phyloP scores from a whole-genome alignment of 2,888 invertebrate genomes.

The Tiphia femorata region DNA sequence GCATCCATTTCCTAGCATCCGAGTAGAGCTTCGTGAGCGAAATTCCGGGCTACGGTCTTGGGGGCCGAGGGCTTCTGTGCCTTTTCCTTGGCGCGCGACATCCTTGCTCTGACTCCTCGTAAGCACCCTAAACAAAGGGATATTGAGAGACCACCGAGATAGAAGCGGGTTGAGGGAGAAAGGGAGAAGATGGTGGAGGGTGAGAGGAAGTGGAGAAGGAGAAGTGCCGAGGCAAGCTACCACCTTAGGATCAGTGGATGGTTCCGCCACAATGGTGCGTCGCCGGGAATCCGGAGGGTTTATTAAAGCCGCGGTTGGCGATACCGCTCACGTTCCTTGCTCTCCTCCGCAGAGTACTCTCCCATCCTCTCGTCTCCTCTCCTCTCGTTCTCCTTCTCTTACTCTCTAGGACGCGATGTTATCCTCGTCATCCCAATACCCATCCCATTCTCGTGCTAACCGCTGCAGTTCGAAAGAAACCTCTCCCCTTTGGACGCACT shows the following conservation, averaged over 20 bases:
- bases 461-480: too few species aligned
- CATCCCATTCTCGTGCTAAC: too few species aligned
- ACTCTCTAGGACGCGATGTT: slow-evolving; percentile 1
- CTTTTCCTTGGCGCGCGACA: slow-evolving; percentile 59
- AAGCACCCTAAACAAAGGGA: slow-evolving; percentile 66
- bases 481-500: too few species aligned
- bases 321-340: slow-evolving; percentile 66
- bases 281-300: slow-evolving; percentile 64
- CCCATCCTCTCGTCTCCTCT: slow-evolving; percentile 33
- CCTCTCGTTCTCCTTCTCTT: slow-evolving; percentile 12
- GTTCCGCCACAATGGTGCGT: slow-evolving; percentile 64
- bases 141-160: slow-evolving; percentile 60
- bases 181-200: slow-evolving; percentile 22
- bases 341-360: slow-evolving; percentile 51
- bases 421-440: background rate
- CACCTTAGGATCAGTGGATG: slow-evolving; percentile 55
- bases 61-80: slow-evolving; percentile 40
- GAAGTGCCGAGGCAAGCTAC: slow-evolving; percentile 39
- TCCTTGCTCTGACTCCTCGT: slow-evolving; percentile 59
- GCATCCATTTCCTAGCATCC: slow-evolving; percentile 38
- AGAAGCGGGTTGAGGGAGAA: slow-evolving; percentile 29
- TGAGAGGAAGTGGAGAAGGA: slow-evolving; percentile 26
- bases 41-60: slow-evolving; percentile 37
- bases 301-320: slow-evolving; percentile 66
- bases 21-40: slow-evolving; percentile 23